Conservation (phyloP, 2,888 invertebrate species). For the Meteorus cinctellus region DNA sequence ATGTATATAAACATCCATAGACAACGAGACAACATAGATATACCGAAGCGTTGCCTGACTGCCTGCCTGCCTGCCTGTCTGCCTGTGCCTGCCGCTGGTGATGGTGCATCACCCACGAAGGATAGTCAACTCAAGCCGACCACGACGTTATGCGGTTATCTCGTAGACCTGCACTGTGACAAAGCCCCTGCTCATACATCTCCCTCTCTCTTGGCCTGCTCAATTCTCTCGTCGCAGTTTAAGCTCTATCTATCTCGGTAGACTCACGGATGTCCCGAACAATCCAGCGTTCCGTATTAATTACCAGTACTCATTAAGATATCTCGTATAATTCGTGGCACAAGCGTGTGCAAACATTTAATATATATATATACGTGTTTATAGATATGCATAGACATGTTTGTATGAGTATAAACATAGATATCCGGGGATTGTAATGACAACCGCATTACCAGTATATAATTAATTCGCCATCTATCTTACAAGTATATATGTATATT, state of each 20-base stretch:
- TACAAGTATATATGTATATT: not conserved
- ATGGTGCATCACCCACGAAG: slow-evolving; percentile 13
- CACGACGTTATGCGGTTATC: slow-evolving; percentile 65
- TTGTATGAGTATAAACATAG: not conserved
- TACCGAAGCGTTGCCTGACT: not conserved
- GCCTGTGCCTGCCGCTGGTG: not conserved
- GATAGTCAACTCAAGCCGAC: slow-evolving; percentile 23
- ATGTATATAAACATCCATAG: not conserved
- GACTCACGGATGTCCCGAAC: slow-evolving; percentile 64
- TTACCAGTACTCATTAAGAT: slow-evolving; percentile 72
- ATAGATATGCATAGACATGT: not conserved
- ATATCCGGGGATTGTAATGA: slow-evolving; percentile 52
- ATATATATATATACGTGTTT: slow-evolving; percentile 9
- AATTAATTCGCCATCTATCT: not conserved
- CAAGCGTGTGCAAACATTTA: slow-evolving; percentile 8
- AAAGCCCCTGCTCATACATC: slow-evolving; percentile 65
- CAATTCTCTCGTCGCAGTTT: slow-evolving; percentile 52
- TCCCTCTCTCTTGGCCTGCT: slow-evolving; percentile 37
- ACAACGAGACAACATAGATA: not conserved
- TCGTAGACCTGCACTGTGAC: slow-evolving; percentile 61
- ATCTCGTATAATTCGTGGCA: slow-evolving; percentile 68
- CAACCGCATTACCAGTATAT: not conserved
- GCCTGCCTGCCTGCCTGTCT: not conserved
- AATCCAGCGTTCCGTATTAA: slow-evolving; percentile 71
- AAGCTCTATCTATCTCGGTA: slow-evolving; percentile 64